Conservation (phyloP, 2,797 vertebrate genomes). For the Sphaeramia orbicularis region DNA sequence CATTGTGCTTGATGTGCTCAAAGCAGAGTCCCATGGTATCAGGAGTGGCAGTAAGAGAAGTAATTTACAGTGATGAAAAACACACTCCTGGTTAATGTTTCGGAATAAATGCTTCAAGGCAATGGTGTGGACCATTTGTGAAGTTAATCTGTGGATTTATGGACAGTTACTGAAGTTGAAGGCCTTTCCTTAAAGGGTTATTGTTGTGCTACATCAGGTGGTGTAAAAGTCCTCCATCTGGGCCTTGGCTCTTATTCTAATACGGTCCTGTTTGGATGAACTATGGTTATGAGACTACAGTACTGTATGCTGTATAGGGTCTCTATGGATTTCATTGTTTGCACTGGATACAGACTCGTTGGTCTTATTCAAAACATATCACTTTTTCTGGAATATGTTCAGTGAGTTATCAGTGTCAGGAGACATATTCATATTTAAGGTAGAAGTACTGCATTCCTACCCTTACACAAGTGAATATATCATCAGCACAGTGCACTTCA, state of each 20-base stretch:
- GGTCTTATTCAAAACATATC: background rate
- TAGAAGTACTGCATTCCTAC: too few relatives aligned
- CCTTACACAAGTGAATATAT: too few relatives aligned
- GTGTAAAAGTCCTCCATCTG: conserved; percentile 33
- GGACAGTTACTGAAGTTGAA: conserved; percentile 47
- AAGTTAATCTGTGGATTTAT: conserved; percentile 67
- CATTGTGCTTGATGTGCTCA: conserved; percentile 22
- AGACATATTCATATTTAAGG: too few relatives aligned
- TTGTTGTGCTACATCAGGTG: conserved; percentile 52
- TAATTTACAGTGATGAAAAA: conserved; percentile 62
- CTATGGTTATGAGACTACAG: background rate
- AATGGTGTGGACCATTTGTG: conserved; percentile 52
- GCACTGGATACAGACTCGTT: background rate
- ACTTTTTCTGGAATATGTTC: background rate
- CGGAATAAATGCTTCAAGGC: conserved; percentile 69
- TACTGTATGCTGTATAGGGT: background rate
- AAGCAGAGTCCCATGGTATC: conserved; percentile 23
- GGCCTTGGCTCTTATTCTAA: conserved; percentile 25
- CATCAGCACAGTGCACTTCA: too few relatives aligned
- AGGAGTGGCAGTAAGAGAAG: conserved; percentile 38
- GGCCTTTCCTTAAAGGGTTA: conserved; percentile 45
- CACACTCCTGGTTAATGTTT: conserved; percentile 61
- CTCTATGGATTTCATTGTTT: background rate
- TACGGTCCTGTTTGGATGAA: conserved; percentile 15
- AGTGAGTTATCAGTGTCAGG: too few relatives aligned